phyloP scores from a whole-genome alignment of 2,888 invertebrate species.

The Synanthedon tipuliformis region DNA sequence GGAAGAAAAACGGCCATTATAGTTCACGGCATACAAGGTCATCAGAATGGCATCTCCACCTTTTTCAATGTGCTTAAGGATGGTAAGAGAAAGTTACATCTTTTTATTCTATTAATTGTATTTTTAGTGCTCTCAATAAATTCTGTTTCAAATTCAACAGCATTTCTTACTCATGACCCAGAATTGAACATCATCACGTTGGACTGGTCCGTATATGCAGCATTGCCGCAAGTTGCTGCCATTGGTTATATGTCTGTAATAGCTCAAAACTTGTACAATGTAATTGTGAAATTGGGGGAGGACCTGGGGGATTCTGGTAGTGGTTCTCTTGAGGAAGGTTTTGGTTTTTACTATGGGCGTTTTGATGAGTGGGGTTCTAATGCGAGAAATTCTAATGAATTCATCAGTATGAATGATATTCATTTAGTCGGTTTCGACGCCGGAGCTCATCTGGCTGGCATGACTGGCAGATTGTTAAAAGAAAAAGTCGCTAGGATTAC shows the following conservation, averaged over 20 bases:
- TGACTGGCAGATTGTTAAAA: neutral
- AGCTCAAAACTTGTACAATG: neutral
- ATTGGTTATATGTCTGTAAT: neutral
- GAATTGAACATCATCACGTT: neutral
- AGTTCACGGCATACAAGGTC: neutral
- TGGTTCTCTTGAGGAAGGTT: no score
- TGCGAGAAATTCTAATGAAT: neutral
- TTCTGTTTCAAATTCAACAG: neutral
- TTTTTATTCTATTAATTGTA: neutral
- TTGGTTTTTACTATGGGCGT: no score
- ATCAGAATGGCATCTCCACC: neutral
- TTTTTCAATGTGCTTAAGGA: neutral
- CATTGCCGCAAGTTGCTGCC: neutral
- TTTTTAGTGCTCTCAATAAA: neutral
- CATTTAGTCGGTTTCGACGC: slow-evolving; percentile 8
- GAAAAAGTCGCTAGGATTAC: slow-evolving; percentile 6
- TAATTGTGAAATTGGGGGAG: neutral
- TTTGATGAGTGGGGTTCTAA: neutral
- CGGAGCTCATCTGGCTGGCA: slow-evolving; percentile 7
- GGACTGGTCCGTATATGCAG: neutral
- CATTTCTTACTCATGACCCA: neutral
- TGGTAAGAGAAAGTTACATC: neutral
- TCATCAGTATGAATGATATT: neutral
- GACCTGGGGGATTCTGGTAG: neutral
- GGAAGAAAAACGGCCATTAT: neutral